These are phyloP conservation scores for Macroglossus sobrinus DNA, from an alignment of 2,113 vertebrate species.

Conservation along the genomic window DNA sequence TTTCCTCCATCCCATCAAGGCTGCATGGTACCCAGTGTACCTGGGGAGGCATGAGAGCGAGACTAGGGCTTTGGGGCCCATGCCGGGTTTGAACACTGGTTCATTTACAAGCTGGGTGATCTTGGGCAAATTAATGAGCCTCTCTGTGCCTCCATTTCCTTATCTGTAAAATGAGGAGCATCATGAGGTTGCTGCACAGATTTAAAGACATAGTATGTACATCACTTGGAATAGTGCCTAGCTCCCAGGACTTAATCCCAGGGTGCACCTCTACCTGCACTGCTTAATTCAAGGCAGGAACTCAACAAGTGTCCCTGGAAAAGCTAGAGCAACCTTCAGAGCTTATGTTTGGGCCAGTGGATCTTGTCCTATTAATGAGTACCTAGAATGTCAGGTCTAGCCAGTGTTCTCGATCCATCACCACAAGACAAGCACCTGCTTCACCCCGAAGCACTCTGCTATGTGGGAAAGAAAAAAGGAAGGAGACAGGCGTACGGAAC, in stretches of 20 bases:
- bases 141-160: background rate
- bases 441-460: background rate
- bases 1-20: background rate
- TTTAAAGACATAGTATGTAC: background rate
- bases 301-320: rapidly evolving
- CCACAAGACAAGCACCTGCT: background rate
- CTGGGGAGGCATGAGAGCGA: background rate
- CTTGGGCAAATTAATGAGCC: background rate
- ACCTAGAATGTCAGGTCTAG: background rate
- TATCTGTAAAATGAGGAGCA: background rate
- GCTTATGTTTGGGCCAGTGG: background rate
- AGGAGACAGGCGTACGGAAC: background rate
- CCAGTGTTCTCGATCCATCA: background rate
- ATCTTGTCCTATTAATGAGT: background rate
- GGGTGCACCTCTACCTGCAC: background rate
- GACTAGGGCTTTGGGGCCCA: background rate
- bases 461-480: background rate
- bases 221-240: rapidly evolving
- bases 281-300: background rate
- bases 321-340: background rate
- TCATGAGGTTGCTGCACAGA: background rate
- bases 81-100: background rate
- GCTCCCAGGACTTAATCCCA: background rate
- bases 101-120: background rate
- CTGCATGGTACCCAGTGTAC: background rate